Evolutionary conservation across 2,797 vertebrate species (phyloP).

Genomic region (Phoeniculus purpureus): DNA sequence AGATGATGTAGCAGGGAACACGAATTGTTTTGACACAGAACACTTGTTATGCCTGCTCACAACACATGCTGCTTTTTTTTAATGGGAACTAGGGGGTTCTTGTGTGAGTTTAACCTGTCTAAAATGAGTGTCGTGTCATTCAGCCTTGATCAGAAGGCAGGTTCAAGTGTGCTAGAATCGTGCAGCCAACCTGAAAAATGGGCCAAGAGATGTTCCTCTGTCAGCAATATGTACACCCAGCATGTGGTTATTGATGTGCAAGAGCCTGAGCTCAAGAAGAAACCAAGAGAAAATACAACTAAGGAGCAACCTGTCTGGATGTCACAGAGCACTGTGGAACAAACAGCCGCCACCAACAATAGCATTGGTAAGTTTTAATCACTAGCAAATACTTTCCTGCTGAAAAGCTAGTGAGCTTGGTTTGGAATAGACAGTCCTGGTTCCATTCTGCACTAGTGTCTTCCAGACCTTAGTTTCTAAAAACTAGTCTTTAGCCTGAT

Average conservation of each 20-base stretch:
- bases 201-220: constrained; percentile 16
- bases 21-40: background rate
- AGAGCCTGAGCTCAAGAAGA: constrained; percentile 39
- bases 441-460: background rate
- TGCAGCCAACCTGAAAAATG: constrained; percentile 19
- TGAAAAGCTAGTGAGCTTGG: background rate
- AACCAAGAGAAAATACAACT: constrained; percentile 1
- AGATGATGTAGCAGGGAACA: background rate
- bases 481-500: background rate
- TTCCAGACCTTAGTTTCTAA: background rate
- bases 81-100: background rate
- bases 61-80: background rate
- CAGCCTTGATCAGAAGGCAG: constrained; percentile 17
- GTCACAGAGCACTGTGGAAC: constrained; percentile 57
- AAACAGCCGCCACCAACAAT: background rate
- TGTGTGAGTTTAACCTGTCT: background rate
- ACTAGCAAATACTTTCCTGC: background rate
- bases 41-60: background rate
- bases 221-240: constrained; percentile 53
- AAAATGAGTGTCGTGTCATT: background rate
- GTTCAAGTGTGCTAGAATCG: background rate
- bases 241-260: constrained; percentile 57
- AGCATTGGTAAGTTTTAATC: constrained; percentile 22
- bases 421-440: background rate
- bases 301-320: constrained; percentile 71